phyloP scores from a whole-genome alignment of 2,113 vertebrate genomes.

The Microtus oregoni region DNA sequence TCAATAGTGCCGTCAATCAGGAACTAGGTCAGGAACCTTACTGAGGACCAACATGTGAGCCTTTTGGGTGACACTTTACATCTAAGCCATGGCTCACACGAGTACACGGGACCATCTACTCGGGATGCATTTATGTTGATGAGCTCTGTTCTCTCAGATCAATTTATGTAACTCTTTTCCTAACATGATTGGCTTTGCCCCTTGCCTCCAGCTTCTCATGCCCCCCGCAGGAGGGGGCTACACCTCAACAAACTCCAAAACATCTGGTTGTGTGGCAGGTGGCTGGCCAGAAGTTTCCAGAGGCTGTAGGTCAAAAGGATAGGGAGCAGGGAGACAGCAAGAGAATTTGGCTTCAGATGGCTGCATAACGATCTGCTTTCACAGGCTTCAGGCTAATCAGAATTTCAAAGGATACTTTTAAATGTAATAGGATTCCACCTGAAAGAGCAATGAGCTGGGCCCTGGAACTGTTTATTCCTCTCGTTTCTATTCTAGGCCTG shows the following conservation, averaged over 20 bases:
- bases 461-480: slow-evolving; percentile 67
- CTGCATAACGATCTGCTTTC: slow-evolving; percentile 65
- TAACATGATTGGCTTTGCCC: background rate
- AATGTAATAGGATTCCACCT: slow-evolving; percentile 78
- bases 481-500: slow-evolving; percentile 70
- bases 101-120: background rate
- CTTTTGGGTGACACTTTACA: background rate
- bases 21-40: background rate
- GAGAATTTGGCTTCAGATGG: slow-evolving; percentile 47
- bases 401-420: slow-evolving; percentile 82
- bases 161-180: slow-evolving; percentile 46
- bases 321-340: slow-evolving; percentile 34
- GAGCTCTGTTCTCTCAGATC: slow-evolving; percentile 46
- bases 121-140: background rate
- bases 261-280: slow-evolving; percentile 13
- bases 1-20: background rate
- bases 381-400: slow-evolving; percentile 78
- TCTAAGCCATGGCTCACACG: background rate
- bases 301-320: slow-evolving; percentile 50
- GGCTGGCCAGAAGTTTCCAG: slow-evolving; percentile 29
- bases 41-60: background rate
- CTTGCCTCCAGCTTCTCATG: background rate
- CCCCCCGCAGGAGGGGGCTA: background rate
- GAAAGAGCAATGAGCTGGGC: slow-evolving; percentile 61
- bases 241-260: background rate